Percentiles rank a stretch among this genome's conserved stretches.
Evolutionary conservation across 2,797 vertebrate genomes (phyloP).

Genomic region (Falco cherrug): DNA sequence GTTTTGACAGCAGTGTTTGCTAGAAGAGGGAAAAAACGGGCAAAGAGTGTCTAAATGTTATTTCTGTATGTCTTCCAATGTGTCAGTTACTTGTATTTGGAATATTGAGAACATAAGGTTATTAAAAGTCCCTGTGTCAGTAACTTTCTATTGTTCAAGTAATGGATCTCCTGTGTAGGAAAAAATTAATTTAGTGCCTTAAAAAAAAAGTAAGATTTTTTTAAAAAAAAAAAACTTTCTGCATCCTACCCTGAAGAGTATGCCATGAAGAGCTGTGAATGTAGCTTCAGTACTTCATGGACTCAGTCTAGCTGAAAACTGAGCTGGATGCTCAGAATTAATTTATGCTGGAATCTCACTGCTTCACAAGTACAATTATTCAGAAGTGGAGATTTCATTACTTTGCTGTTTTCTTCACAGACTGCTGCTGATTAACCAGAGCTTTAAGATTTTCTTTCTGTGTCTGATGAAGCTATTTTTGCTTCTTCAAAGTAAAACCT

Average conservation of each 20-base stretch:
- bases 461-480: conserved; percentile 62
- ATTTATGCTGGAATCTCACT: conserved; percentile 58
- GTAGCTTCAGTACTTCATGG: neutral
- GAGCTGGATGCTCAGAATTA: conserved; percentile 29
- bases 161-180: neutral
- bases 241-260: neutral
- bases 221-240: neutral
- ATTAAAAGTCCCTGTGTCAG: neutral
- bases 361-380: conserved; percentile 34
- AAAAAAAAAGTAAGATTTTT: too few relatives aligned
- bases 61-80: neutral
- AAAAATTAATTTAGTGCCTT: neutral
- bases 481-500: conserved; percentile 55
- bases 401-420: conserved; percentile 46
- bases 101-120: neutral
- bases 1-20: neutral
- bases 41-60: neutral
- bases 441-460: conserved; percentile 38
- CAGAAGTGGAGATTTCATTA: conserved; percentile 56
- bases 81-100: neutral
- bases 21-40: too few relatives aligned
- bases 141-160: neutral
- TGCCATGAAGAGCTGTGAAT: neutral
- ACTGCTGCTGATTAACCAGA: conserved; percentile 56
- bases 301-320: conserved; percentile 18